phyloP scores from a whole-genome alignment of 2,113 vertebrate species.

The Suncus etruscus region DNA sequence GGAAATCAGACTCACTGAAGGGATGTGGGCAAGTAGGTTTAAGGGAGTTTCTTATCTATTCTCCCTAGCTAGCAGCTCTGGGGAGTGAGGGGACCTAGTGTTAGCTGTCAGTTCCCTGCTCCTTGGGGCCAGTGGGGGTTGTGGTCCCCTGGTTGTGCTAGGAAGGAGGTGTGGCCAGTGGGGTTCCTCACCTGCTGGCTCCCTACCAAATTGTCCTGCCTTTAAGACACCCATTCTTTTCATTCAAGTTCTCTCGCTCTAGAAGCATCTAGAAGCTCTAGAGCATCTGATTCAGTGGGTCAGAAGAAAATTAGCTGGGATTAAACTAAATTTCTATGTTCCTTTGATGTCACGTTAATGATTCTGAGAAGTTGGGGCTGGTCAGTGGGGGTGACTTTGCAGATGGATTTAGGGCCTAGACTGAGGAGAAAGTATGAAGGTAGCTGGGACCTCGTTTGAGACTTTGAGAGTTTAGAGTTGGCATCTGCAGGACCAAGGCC shows the following conservation, averaged over 20 bases:
- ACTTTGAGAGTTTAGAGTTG: neutral
- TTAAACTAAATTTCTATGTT: no score
- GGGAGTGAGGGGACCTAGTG: no score
- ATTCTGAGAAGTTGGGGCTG: neutral
- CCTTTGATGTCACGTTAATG: no score
- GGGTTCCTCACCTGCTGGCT: neutral
- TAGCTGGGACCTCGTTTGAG: neutral
- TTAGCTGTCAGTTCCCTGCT: no score
- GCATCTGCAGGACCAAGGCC: neutral
- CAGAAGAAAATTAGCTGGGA: no score
- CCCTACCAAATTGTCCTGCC: rapidly evolving
- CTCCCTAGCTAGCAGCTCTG: no score
- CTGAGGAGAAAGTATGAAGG: neutral
- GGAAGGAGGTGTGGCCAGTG: no score
- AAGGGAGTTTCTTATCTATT: no score
- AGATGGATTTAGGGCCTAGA: no score
- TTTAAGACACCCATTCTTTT: neutral
- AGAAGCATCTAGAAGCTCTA: neutral
- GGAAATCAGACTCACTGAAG: no score
- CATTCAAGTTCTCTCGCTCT: neutral
- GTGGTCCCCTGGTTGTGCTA: neutral
- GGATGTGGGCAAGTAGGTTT: no score
- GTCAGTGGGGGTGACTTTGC: neutral
- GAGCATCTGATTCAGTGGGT: no score
- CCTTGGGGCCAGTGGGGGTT: neutral